Conservation (phyloP, 2,797 vertebrate species). For the Hyperoplus lanceolatus region DNA sequence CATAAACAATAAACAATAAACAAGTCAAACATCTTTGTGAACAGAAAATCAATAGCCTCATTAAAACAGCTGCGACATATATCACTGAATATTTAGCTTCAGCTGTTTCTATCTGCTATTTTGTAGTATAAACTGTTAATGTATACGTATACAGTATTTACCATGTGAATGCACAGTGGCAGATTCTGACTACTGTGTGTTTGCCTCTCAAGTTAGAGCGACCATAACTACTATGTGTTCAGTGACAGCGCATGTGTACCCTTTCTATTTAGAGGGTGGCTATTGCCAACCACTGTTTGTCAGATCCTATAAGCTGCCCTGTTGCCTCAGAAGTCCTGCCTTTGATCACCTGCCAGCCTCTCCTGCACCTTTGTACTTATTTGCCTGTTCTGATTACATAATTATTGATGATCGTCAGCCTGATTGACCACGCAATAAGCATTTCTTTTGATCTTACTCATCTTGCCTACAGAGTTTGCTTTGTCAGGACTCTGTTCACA, state of each 20-base stretch:
- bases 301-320: conserved; percentile 5
- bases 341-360: conserved; percentile 27
- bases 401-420: conserved; percentile 3
- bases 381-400: conserved; percentile 1
- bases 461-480: conserved; percentile 7
- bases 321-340: conserved; percentile 5
- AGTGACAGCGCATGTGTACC: not conserved
- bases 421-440: conserved; percentile 1
- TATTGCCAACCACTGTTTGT: conserved; percentile 5
- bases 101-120: too few relatives aligned
- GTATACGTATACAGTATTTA: conserved; percentile 8
- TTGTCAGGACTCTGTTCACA: conserved; percentile 6
- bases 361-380: conserved; percentile 31
- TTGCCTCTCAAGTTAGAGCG: conserved; percentile 7
- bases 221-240: conserved; percentile 5
- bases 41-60: too few relatives aligned
- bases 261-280: conserved; percentile 9
- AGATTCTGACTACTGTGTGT: conserved; percentile 7
- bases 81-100: too few relatives aligned
- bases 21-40: too few relatives aligned
- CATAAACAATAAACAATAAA: too few relatives aligned
- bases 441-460: conserved; percentile 8
- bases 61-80: too few relatives aligned
- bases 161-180: not conserved
- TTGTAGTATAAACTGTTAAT: too few relatives aligned